A percentile compares a stretch with the other conserved stretches of the same genome.
These are phyloP conservation scores for Platynereis dumerilii DNA, from an alignment of 2,888 invertebrate species.

Conservation along the genomic window DNA sequence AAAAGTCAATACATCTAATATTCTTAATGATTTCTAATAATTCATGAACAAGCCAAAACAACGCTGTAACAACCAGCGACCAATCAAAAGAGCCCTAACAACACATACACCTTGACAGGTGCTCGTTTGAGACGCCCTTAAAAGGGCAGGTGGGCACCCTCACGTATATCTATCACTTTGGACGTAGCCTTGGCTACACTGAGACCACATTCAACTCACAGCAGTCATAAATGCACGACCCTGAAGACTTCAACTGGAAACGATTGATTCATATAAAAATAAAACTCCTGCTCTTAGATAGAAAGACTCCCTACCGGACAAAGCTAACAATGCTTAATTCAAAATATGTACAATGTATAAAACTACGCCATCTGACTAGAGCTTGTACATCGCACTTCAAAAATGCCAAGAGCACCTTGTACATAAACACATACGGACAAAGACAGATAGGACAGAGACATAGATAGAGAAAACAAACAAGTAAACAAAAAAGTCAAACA, in stretches of 20 bases:
- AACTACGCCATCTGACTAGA: slow-evolving; percentile 28
- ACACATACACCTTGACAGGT: too few species aligned
- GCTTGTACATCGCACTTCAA: slow-evolving; percentile 14
- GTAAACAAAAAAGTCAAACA: not conserved
- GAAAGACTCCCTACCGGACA: not conserved
- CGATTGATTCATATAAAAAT: slow-evolving; percentile 3
- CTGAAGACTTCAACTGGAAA: not conserved
- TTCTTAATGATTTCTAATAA: too few species aligned
- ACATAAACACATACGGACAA: not conserved
- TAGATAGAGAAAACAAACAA: slow-evolving; percentile 3
- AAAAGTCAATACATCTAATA: too few species aligned
- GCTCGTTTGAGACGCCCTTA: too few species aligned
- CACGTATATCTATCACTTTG: too few species aligned
- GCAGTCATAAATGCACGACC: not conserved
- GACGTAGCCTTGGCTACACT: too few species aligned
- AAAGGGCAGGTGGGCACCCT: too few species aligned
- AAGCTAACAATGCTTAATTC: slow-evolving; percentile 5
- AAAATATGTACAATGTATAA: slow-evolving; percentile 28
- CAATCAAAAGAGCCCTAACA: too few species aligned
- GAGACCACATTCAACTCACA: too few species aligned
- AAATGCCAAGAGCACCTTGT: slow-evolving; percentile 25
- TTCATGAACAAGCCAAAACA: too few species aligned
- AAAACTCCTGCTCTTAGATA: not conserved
- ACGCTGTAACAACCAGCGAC: too few species aligned
- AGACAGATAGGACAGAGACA: not conserved